Conservation (phyloP, 2,888 invertebrate genomes). For the Lasioglossum zephyrum region DNA sequence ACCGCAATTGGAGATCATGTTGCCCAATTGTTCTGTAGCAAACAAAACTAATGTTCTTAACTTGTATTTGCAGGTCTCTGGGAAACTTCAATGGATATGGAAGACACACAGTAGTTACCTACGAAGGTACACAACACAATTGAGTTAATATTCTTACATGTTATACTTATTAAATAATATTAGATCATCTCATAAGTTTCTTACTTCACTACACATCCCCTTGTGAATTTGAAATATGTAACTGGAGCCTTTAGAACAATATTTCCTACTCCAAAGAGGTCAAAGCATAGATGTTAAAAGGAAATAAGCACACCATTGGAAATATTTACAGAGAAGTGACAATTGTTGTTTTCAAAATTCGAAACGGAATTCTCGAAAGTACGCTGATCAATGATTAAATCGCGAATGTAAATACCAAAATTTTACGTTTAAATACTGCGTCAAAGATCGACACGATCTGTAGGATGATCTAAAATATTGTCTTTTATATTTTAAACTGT, state of each 20-base stretch:
- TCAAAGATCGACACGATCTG: not conserved
- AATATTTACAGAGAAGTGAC: not conserved
- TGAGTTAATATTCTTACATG: not conserved
- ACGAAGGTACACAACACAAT: not conserved
- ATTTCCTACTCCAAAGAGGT: not conserved
- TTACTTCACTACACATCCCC: not conserved
- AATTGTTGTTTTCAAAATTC: not conserved
- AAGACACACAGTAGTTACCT: slow-evolving; percentile 37
- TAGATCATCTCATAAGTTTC: not conserved
- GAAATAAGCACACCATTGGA: not conserved
- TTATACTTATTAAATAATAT: not conserved
- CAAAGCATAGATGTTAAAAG: not conserved
- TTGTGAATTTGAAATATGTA: not conserved
- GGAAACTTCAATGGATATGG: slow-evolving; percentile 19
- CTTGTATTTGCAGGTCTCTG: slow-evolving; percentile 13
- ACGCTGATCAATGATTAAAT: not conserved
- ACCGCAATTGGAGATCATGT: slow-evolving; percentile 80
- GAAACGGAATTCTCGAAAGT: not conserved
- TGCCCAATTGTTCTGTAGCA: slow-evolving; percentile 38
- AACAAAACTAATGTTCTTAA: slow-evolving; percentile 15
- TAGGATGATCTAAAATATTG: not conserved
- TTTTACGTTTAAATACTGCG: not conserved
- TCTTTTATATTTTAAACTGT: not conserved
- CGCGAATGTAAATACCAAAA: not conserved
- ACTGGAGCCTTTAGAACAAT: not conserved